These are phyloP conservation scores for Chlorodrepanis virens DNA, from an alignment of 2,113 vertebrate species.

Conservation along the genomic window DNA sequence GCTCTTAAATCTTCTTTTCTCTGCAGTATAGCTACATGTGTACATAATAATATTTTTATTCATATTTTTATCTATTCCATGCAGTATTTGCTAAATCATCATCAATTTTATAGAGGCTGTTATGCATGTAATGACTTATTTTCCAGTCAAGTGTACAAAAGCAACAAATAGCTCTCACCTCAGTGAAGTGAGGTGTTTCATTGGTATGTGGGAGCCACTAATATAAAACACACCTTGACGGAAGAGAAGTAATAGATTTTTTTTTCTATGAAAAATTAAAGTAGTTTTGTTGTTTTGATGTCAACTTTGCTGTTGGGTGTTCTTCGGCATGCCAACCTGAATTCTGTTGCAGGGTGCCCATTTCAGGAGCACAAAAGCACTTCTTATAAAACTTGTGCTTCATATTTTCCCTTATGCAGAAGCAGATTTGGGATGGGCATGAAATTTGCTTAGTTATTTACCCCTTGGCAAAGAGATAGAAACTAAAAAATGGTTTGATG, in stretches of 20 bases:
- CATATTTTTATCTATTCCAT: neutral
- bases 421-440: neutral
- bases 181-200: conserved; percentile 29
- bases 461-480: neutral
- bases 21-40: neutral
- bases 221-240: neutral
- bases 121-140: neutral
- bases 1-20: conserved; percentile 14
- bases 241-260: neutral
- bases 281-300: neutral
- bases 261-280: neutral
- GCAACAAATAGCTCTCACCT: neutral
- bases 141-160: conserved; percentile 2
- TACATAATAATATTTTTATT: conserved; percentile 29
- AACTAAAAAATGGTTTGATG: neutral
- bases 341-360: neutral
- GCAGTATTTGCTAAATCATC: conserved; percentile 21
- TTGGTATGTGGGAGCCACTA: neutral
- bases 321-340: neutral
- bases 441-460: neutral
- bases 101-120: conserved; percentile 6
- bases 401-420: accelerated
- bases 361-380: neutral
- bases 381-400: neutral
- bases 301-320: neutral